A percentile compares a stretch with the other conserved stretches of the same genome.
Conservation (phyloP, 2,888 invertebrate species). For the Mellilla xanthometata region DNA sequence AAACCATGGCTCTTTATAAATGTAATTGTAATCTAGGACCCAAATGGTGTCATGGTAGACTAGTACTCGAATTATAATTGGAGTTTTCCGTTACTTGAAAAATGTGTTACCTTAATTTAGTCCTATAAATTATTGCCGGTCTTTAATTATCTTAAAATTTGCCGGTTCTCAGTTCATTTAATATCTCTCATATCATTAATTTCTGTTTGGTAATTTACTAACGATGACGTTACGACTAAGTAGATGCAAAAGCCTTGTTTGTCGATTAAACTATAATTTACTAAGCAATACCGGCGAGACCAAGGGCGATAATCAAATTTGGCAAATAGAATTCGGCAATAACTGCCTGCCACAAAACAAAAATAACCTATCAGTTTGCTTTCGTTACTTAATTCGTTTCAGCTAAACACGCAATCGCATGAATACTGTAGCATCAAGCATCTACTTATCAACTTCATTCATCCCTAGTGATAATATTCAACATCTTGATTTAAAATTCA, state of each 20-base stretch:
- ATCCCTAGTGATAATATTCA: constrained; percentile 17
- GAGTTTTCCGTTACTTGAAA: not conserved
- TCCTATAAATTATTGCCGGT: too few species aligned
- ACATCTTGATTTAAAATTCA: constrained; percentile 26
- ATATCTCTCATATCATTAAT: too few species aligned
- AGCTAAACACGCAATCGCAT: not conserved
- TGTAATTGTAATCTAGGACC: constrained; percentile 28
- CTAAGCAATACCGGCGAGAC: not conserved
- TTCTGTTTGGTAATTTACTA: too few species aligned
- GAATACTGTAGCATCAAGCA: not conserved
- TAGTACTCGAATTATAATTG: constrained; percentile 1
- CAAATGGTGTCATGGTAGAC: constrained; percentile 14
- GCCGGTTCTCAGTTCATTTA: too few species aligned
- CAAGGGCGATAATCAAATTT: constrained; percentile 1
- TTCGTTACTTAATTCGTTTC: not conserved
- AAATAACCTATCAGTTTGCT: not conserved
- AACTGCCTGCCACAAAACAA: not conserved
- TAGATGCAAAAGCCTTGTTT: not conserved
- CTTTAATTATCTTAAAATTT: too few species aligned
- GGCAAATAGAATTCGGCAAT: constrained; percentile 3
- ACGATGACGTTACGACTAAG: too few species aligned
- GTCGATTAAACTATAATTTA: not conserved
- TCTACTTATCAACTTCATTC: constrained; percentile 10
- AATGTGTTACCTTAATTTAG: not conserved
- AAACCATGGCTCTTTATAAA: constrained; percentile 32